Evolutionary conservation across 37 sponge, comb jelly and placozoan genomes (phyloP).

Genomic region (Mnemiopsis leidyi): DNA sequence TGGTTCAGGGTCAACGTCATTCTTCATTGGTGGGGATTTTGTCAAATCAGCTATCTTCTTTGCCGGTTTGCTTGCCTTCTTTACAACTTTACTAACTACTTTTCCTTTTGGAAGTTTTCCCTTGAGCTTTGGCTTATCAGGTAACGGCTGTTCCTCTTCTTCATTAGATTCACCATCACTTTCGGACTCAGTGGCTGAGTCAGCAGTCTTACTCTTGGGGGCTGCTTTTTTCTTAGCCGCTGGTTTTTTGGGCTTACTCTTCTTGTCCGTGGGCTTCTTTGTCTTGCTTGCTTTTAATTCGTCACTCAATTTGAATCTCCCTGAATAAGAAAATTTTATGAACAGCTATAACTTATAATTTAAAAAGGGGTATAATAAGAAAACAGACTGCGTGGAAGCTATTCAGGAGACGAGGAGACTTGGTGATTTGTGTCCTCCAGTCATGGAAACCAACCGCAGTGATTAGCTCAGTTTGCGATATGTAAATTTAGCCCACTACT

Average conservation of each 20-base stretch:
- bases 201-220: background rate
- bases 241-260: background rate
- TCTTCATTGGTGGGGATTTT: background rate
- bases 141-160: background rate
- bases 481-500: too few species aligned
- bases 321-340: background rate
- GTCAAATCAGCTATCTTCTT: constrained; percentile 15
- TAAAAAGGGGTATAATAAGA: too few species aligned
- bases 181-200: background rate
- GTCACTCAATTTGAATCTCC: background rate
- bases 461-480: too few species aligned
- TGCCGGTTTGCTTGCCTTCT: background rate
- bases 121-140: background rate
- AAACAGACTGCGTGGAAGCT: too few species aligned
- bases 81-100: background rate
- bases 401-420: too few species aligned
- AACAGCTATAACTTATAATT: too few species aligned
- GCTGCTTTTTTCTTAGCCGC: background rate
- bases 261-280: background rate
- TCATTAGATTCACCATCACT: background rate
- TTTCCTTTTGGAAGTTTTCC: background rate
- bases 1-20: background rate
- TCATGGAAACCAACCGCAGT: too few species aligned
- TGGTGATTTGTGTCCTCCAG: too few species aligned
- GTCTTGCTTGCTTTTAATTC: background rate